A percentile compares a stretch with the other conserved stretches of the same genome.
These are phyloP conservation scores for Chanos chanos DNA, from an alignment of 2,797 vertebrate species.

Conservation along the genomic window DNA sequence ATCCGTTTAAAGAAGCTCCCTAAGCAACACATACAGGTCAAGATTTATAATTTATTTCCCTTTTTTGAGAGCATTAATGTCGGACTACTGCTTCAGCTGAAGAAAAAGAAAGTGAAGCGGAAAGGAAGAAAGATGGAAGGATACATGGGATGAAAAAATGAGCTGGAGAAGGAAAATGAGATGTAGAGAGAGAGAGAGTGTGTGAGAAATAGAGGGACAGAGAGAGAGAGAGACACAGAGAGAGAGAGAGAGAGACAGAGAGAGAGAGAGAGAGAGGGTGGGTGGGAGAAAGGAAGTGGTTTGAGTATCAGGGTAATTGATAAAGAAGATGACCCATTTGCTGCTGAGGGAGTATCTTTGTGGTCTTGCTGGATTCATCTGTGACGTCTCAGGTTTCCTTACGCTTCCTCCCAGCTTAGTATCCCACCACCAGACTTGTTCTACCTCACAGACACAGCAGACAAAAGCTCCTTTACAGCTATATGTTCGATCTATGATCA, in stretches of 20 bases:
- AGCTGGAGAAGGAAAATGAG: not conserved
- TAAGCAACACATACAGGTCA: too few species aligned
- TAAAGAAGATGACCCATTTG: conserved; percentile 12
- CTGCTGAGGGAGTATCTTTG: conserved; percentile 1
- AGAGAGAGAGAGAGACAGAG: not conserved
- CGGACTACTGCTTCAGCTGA: too few species aligned
- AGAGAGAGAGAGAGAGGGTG: not conserved
- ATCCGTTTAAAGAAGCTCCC: too few species aligned
- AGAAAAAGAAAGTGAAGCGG: too few species aligned
- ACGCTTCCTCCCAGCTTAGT: conserved; percentile 12
- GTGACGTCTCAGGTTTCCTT: conserved; percentile 23
- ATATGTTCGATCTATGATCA: conserved; percentile 1
- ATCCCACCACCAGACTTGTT: conserved; percentile 12
- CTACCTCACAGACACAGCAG: conserved; percentile 21
- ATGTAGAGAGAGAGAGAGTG: not conserved
- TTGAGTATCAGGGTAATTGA: conserved; percentile 6
- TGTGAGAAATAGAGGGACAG: not conserved
- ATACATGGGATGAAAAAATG: too few species aligned
- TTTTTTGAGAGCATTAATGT: too few species aligned
- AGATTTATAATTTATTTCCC: too few species aligned
- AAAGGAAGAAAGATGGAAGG: too few species aligned
- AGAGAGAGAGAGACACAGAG: not conserved
- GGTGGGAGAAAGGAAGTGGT: not conserved
- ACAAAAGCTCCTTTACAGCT: conserved; percentile 10
- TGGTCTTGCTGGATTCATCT: not conserved